Base-by-base conservation (phyloP, 2,113 vertebrate genomes). In the Nycticryphes semicollaris region DNA sequence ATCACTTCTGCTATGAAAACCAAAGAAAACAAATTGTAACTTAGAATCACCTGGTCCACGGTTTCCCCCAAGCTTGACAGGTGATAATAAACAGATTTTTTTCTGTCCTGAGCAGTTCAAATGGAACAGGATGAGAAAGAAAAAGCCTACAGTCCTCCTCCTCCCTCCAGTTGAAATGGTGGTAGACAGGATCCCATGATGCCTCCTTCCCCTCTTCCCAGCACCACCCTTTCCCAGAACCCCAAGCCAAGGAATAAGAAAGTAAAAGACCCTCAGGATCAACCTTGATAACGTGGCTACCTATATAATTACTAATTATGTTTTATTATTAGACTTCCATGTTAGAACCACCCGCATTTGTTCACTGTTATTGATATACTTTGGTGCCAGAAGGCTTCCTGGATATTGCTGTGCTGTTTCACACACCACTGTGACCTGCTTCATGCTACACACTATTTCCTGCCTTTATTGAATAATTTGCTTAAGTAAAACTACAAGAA, bases 111-210 rank as follows among this genome's bases (percentile, higher is more conserved):
- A 62, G 33, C 8, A 21, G 47, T 16, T 74, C 17, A 24, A 45
- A 68, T 28, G 12, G 73, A 84, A 79, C 20, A 53, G 15, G 50
- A 82, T 11, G 5, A 66, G 19, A 66, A 68, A 14, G 18, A 35
- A 70, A 77, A 84, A 62, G 5, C 5, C 51, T 57, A 9, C 3
- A 9, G 10, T 35, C 7, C 12, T 33, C 16, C 19, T 10, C 5
- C 23, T n/a, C 8, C 19, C 25, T n/a, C 22, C 59, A 62, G 37
- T 31, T 35, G 37, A 62, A 73, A 20, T 15, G 37, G 33, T 15
- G 25, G 20, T 33, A 37, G 45, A 73, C 14, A 1, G 0, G 27
- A 18, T 2, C 3, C 1, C 0, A 0, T 27, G 28, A 50, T 22
- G 19, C 2, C 6, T 23, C 10, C 51, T 56, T 25, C 28, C 19